These are phyloP conservation scores for Bombus cullumanus DNA, from an alignment of 1,140 invertebrate species.

Conservation along the genomic window DNA sequence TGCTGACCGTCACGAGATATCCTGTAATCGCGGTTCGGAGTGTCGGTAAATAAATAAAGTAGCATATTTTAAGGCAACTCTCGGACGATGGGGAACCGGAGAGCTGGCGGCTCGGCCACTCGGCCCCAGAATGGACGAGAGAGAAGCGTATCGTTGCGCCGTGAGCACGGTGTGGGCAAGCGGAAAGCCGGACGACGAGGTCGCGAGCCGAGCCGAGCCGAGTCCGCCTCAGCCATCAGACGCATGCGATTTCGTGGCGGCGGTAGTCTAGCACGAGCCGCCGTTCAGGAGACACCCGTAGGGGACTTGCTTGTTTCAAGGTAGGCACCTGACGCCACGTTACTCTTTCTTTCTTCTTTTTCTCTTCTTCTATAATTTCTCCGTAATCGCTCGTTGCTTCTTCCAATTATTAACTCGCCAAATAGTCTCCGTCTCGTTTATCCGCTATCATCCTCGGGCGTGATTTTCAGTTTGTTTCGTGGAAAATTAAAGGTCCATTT, in stretches of 20 bases:
- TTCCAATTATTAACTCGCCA: background rate
- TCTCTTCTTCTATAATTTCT: background rate
- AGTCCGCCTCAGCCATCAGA: slow-evolving; percentile 52
- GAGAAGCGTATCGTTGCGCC: slow-evolving; percentile 11
- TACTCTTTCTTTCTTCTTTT: background rate
- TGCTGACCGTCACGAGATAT: background rate
- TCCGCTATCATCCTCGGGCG: background rate
- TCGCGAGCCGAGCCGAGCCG: slow-evolving; percentile 59
- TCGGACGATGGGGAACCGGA: background rate
- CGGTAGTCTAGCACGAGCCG: slow-evolving; percentile 81
- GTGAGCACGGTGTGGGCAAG: background rate
- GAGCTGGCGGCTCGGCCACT: background rate
- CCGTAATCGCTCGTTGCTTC: background rate
- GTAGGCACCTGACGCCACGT: slow-evolving; percentile 67
- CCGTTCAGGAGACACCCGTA: slow-evolving; percentile 79
- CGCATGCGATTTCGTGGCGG: slow-evolving; percentile 64
- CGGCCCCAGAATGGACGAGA: slow-evolving; percentile 31
- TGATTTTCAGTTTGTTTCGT: background rate
- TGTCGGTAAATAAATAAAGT: slow-evolving; percentile 23
- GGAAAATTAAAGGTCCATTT: background rate
- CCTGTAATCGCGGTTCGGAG: background rate
- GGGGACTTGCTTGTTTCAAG: slow-evolving; percentile 77
- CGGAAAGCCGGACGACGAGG: slow-evolving; percentile 39
- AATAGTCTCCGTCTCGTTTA: background rate
- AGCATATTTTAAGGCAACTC: slow-evolving; percentile 22